Conservation (phyloP, 2,888 invertebrate genomes). For the Cordilura impudica region DNA sequence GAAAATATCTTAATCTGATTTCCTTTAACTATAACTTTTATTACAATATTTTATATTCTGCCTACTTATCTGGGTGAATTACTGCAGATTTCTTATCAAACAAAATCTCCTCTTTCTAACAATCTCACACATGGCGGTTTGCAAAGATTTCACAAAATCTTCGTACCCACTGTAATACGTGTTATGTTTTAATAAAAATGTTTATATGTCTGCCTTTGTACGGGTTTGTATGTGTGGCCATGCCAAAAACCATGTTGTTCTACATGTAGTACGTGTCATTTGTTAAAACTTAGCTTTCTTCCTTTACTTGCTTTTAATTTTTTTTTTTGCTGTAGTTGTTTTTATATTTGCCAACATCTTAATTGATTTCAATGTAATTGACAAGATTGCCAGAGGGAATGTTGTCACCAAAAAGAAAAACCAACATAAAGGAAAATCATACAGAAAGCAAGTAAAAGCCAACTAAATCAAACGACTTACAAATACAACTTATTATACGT, state of each 20-base stretch:
- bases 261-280: conserved; percentile 58
- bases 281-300: conserved; percentile 34
- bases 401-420: conserved; percentile 48
- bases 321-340: conserved; percentile 64
- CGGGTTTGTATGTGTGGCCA: neutral
- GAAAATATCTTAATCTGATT: too few species aligned
- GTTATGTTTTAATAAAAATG: conserved; percentile 41
- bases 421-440: neutral
- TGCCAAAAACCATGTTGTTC: conserved; percentile 33
- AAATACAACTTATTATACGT: neutral
- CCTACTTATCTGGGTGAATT: too few species aligned
- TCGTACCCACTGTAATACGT: conserved; percentile 16
- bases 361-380: conserved; percentile 65
- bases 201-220: neutral
- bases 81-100: too few species aligned
- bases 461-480: conserved; percentile 18
- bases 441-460: conserved; percentile 14
- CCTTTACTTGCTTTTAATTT: conserved; percentile 42
- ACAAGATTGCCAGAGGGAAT: conserved; percentile 58
- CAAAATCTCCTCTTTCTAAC: too few species aligned
- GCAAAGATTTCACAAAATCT: neutral
- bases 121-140: neutral
- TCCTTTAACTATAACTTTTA: too few species aligned
- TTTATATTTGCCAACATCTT: conserved; percentile 54
- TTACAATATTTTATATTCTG: too few species aligned